Percentiles rank a stretch among this genome's conserved stretches.
Conservation (phyloP, 2,888 invertebrate species). For the Phymatocera aterrima region DNA sequence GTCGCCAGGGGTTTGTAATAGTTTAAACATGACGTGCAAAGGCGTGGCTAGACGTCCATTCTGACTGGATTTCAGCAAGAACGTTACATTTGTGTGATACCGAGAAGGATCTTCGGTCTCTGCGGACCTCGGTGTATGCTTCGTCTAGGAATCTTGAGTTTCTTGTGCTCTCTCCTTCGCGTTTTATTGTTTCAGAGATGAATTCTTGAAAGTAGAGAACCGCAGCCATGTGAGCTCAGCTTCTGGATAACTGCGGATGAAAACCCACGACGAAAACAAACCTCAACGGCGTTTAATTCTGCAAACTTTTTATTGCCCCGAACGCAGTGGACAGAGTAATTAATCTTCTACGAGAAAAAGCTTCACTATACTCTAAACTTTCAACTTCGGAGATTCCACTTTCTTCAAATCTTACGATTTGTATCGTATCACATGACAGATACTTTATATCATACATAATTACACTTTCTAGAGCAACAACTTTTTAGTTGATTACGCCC, state of each 20-base stretch:
- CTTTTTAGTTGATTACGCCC: neutral
- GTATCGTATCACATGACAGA: neutral
- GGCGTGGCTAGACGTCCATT: constrained; percentile 26
- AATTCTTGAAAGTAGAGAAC: neutral
- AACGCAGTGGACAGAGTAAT: neutral
- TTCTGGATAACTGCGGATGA: neutral
- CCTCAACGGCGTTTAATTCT: neutral
- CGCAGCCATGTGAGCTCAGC: neutral
- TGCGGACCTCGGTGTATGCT: constrained; percentile 9
- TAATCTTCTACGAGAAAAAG: neutral
- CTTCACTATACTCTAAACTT: neutral
- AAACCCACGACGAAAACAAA: neutral
- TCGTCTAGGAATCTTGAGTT: constrained; percentile 7
- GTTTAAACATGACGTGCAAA: constrained; percentile 52
- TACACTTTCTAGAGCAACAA: neutral
- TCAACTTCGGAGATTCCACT: neutral
- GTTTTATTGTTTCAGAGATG: constrained; percentile 23
- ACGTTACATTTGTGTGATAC: neutral
- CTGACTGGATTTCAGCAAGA: constrained; percentile 41
- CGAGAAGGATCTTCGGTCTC: constrained; percentile 20
- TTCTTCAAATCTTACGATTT: no score
- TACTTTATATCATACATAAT: neutral
- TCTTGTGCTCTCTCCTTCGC: neutral
- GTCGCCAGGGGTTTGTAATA: constrained; percentile 54
- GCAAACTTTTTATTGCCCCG: neutral